Conservation (phyloP, 2,888 invertebrate species). For the Cantharis rustica region DNA sequence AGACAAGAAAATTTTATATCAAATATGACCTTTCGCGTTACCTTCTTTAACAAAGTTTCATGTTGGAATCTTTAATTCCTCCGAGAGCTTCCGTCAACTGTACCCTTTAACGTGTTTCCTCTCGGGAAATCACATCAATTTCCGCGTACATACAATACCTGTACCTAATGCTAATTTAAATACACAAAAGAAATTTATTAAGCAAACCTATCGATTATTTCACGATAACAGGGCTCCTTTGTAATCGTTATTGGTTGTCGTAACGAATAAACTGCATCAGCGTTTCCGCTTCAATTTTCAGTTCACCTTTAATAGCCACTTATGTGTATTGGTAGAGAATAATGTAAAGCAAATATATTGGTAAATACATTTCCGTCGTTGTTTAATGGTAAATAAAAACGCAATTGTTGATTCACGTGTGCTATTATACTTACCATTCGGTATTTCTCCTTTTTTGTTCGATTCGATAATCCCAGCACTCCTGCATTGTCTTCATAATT, state of each 20-base stretch:
- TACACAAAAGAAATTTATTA: not conserved
- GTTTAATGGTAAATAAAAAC: not conserved
- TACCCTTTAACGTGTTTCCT: conserved; percentile 43
- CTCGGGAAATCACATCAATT: conserved; percentile 45
- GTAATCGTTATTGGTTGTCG: conserved; percentile 5
- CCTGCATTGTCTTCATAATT: not conserved
- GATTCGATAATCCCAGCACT: not conserved
- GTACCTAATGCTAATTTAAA: conserved; percentile 1
- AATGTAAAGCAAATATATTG: not conserved
- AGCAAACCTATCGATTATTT: not conserved
- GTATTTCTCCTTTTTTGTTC: not conserved
- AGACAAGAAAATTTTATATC: conserved; percentile 6
- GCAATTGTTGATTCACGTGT: not conserved
- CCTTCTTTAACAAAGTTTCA: conserved; percentile 25
- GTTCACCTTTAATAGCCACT: conserved; percentile 5
- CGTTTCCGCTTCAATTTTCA: conserved; percentile 12
- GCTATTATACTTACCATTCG: not conserved
- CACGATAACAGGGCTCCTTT: not conserved
- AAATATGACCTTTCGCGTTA: conserved; percentile 9
- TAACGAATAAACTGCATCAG: conserved; percentile 9
- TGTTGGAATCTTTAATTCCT: conserved; percentile 36
- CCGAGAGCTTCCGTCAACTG: conserved; percentile 38
- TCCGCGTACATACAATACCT: conserved; percentile 20
- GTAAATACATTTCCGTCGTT: not conserved
- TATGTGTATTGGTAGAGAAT: conserved; percentile 5